Percentiles rank a stretch among this genome's conserved stretches.
These are phyloP conservation scores for Hypotaenidia philippensis DNA, from an alignment of 2,797 vertebrate species.

Conservation along the genomic window DNA sequence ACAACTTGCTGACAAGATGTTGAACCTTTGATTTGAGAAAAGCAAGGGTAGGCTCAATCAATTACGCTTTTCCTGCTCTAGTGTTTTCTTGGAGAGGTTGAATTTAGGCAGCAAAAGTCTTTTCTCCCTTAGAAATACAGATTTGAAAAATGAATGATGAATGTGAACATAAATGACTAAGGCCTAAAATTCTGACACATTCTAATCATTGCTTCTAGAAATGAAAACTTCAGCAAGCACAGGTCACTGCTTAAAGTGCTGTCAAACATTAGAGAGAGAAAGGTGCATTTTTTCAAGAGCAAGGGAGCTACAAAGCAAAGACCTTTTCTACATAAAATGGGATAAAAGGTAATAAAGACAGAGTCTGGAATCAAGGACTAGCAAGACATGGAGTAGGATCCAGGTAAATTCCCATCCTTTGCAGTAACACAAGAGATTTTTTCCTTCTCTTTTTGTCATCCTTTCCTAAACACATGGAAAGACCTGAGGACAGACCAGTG, in stretches of 20 bases:
- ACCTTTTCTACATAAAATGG: neutral
- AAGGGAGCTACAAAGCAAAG: neutral
- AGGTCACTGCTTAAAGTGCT: slow-evolving; percentile 47
- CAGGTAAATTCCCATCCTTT: neutral
- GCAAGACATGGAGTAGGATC: neutral
- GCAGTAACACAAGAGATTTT: neutral
- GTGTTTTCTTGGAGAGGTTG: slow-evolving; percentile 22
- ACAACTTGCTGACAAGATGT: slow-evolving; percentile 56
- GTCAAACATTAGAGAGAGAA: slow-evolving; percentile 11
- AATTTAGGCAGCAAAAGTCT: slow-evolving; percentile 51
- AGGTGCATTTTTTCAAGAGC: neutral
- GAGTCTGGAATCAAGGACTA: neutral
- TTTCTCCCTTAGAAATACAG: slow-evolving; percentile 30
- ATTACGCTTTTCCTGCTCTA: slow-evolving; percentile 26
- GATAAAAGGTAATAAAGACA: neutral
- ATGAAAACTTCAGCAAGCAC: slow-evolving; percentile 42
- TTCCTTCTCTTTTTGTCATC: neutral
- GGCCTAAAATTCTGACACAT: slow-evolving; percentile 50
- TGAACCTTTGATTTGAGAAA: slow-evolving; percentile 31
- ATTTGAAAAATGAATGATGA: slow-evolving; percentile 55
- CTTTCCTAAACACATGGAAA: neutral
- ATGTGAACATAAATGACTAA: neutral
- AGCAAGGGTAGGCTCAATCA: slow-evolving; percentile 6
- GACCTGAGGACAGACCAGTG: rapidly evolving
- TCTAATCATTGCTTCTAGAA: slow-evolving; percentile 49